phyloP scores from a whole-genome alignment of 2,888 invertebrate species.

The Drosophila longiperda region DNA sequence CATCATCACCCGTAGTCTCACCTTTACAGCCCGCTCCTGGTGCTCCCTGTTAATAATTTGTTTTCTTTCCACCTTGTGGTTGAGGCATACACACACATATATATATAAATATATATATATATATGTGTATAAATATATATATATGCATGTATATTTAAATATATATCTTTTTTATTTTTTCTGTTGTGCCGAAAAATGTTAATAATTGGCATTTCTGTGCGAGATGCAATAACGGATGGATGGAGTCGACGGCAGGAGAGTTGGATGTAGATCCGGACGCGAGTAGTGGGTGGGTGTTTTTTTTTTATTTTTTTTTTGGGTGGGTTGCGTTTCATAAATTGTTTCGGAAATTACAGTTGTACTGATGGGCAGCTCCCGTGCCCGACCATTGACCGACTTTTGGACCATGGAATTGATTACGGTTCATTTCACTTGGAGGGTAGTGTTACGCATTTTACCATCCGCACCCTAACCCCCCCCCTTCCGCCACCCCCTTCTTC shows the following conservation, averaged over 20 bases:
- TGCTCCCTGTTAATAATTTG: slow-evolving; percentile 54
- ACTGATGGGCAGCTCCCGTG: slow-evolving; percentile 21
- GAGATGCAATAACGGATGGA: slow-evolving; percentile 4
- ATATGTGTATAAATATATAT: slow-evolving; percentile 7
- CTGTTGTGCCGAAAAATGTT: slow-evolving; percentile 57
- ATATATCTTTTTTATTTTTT: slow-evolving; percentile 27
- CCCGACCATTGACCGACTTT: slow-evolving; percentile 38
- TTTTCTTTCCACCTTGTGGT: slow-evolving; percentile 65
- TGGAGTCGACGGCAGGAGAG: neutral
- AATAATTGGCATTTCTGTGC: slow-evolving; percentile 69
- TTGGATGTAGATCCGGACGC: neutral
- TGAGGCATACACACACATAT: slow-evolving; percentile 1
- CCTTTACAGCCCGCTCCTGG: neutral
- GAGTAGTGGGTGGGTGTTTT: neutral
- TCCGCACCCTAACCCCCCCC: neutral
- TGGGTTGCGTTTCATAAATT: slow-evolving; percentile 54
- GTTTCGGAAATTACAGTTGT: slow-evolving; percentile 68
- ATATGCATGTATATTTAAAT: neutral
- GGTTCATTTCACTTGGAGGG: slow-evolving; percentile 71
- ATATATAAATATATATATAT: neutral
- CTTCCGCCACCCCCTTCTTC: neutral
- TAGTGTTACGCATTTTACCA: slow-evolving; percentile 32
- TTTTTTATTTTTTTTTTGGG: neutral
- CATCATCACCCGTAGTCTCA: neutral
- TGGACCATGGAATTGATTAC: slow-evolving; percentile 70